These are phyloP conservation scores for Reticulitermes lucifugus DNA, from an alignment of 2,888 invertebrate genomes.

Conservation along the genomic window DNA sequence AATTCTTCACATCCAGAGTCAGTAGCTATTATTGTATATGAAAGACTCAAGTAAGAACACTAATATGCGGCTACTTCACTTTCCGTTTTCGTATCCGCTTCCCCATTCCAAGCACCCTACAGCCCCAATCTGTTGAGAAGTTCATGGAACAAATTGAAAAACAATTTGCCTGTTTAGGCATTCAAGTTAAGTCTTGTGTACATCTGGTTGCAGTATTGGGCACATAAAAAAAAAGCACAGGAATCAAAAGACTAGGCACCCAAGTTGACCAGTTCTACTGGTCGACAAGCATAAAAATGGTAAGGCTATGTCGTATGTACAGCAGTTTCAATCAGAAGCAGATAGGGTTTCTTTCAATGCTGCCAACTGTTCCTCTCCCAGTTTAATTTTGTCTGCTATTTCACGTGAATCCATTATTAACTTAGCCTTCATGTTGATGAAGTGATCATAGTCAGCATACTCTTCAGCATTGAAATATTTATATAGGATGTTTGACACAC, in stretches of 20 bases:
- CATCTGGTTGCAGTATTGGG: slow-evolving; percentile 6
- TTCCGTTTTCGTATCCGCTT: background rate
- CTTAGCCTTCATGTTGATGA: slow-evolving; percentile 89
- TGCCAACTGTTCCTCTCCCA: slow-evolving; percentile 82
- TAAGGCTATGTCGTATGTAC: slow-evolving; percentile 20
- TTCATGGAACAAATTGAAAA: slow-evolving; percentile 22
- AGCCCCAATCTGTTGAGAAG: slow-evolving; percentile 7
- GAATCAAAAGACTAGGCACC: slow-evolving; percentile 51
- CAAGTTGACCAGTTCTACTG: slow-evolving; percentile 37
- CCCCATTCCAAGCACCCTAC: slow-evolving; percentile 12
- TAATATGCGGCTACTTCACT: background rate
- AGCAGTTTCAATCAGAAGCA: slow-evolving; percentile 45
- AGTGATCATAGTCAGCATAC: slow-evolving; percentile 84
- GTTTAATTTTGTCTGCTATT: slow-evolving; percentile 84
- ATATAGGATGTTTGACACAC: slow-evolving; percentile 76
- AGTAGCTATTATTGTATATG: background rate
- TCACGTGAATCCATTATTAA: slow-evolving; percentile 85
- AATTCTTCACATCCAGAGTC: background rate
- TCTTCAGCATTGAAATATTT: slow-evolving; percentile 80
- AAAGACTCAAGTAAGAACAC: background rate
- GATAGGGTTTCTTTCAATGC: slow-evolving; percentile 74
- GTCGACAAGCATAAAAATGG: slow-evolving; percentile 33
- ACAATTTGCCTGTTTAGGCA: slow-evolving; percentile 21
- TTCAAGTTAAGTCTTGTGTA: background rate
- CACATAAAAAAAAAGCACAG: slow-evolving; percentile 13